Evolutionary conservation across 1,140 invertebrate genomes (phyloP).

Genomic region (Ladona fulva): DNA sequence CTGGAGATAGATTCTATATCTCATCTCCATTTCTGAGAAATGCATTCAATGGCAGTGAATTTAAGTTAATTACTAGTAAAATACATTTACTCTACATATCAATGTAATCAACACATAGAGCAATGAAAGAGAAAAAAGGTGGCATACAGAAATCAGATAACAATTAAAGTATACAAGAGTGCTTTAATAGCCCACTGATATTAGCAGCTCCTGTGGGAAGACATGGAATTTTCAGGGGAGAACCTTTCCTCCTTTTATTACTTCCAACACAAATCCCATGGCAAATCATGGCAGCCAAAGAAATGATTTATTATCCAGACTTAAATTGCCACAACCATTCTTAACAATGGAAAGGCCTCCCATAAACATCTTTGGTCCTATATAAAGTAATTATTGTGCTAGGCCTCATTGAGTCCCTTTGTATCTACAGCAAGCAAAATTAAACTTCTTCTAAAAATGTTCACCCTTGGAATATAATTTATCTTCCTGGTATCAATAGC

Average conservation of each 20-base stretch:
- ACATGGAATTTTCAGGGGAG: background rate
- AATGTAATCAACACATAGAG: background rate
- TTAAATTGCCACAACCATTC: background rate
- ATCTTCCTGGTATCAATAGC: background rate
- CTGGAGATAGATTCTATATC: background rate
- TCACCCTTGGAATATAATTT: background rate
- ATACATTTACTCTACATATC: background rate
- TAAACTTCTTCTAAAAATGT: background rate
- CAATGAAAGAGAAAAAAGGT: background rate
- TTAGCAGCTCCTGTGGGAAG: background rate
- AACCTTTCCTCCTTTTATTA: background rate
- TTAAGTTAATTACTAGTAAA: background rate
- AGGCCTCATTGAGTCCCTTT: background rate
- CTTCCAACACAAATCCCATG: background rate
- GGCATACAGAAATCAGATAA: background rate
- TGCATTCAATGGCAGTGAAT: background rate
- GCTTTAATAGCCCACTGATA: background rate
- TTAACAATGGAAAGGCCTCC: background rate
- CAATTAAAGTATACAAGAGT: background rate
- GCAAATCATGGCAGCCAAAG: background rate
- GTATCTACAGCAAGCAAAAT: background rate
- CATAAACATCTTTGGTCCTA: background rate
- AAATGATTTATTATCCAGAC: background rate
- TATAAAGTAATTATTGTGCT: background rate
- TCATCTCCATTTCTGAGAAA: background rate